Base-by-base conservation (phyloP, 2,113 vertebrate genomes). In the Crotophaga sulcirostris region DNA sequence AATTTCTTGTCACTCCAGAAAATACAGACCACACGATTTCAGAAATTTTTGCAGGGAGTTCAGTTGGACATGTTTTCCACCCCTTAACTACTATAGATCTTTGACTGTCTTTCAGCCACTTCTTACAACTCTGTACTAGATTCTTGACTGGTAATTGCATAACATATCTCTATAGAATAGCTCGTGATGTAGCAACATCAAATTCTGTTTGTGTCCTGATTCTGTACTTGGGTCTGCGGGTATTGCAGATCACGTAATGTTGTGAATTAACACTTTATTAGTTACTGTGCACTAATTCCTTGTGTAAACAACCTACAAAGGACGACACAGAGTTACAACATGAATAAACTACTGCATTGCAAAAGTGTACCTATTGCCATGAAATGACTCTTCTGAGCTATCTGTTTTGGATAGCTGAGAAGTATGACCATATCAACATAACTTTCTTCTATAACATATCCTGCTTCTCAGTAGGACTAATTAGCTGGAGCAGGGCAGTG, bases 401-500 rank as follows among this genome's bases (percentile, higher is more conserved):
- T 73, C 67, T 77, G 62, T 55, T 91, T 49, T 0, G 3, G 51
- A 56, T 10, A 80, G 67, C 34, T 1, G 11, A 49, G 90, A 73
- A 88, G 47, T 33, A 80, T 8, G 24, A 68, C 42, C 60, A 67
- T 52, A 94, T 90, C 88, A 92, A 90, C 34, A 70, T 74, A 90
- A 88, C 42, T 81, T 54, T 87, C 42, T 69, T 86, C 85, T 49
- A 83, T 45, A 92, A 77, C 36, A 54, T 8, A 54, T 19, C 64
- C 59, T 77, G 21, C 75, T 93, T 88, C 92, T 95, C 59, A 55
- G 79, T 77, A 95, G 86, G 59, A 89, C 75, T 95, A 94, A 95
- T 95, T 94, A 96, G 86, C 86, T 95, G 58, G 94, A 88, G 90
- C 94, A 92, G 0, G 3, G 85, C 68, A 34, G 55, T 74, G 64